Evolutionary conservation across 2,888 invertebrate genomes (phyloP), one percentile per base, ranked within the genome.

Genomic region (Brenthis daphne): DNA sequence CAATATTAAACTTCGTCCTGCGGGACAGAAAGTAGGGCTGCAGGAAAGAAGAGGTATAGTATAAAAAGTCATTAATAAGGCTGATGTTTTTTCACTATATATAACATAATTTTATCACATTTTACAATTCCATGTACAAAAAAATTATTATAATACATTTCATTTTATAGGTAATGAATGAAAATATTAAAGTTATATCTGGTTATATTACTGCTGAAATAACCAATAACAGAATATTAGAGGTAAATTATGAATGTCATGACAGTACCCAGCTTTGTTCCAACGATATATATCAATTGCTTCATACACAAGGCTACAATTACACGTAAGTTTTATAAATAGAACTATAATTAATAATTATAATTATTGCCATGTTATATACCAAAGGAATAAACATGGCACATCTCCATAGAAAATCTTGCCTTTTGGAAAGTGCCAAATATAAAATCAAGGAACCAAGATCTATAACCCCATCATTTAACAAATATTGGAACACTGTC

Each of bases 231-330:
- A 24, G 13, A 48, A n/a, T 29, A 29, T 2, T 60, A 24, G 8
- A 58, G 29, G 11, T 48, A 6, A 6, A 48, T 0, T 24, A n/a
- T 2, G 29, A 60, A 48, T 20, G n/a, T 29, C 11, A 47, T 4
- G 24, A 24, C 4, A 11, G 29, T 11, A 11, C 20, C 29, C 14
- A 60, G 2, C 24, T 60, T 11, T 48, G 24, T 50, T 60, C 58
- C 14, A 29, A 50, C 29, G 58, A 60, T 60, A 60, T 60, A n/a
- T 60, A 60, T 48, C 58, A 50, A 50, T 29, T 60, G 11, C 29
- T 60, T 3, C 58, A 60, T n/a, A 29, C 29, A 48, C 50, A n/a
- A 6, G 48, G 48, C 6, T 60, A 29, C 14, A 60, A 60, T 29
- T 60, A 60, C n/a, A 6, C 58, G 58, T 60, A n/a, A 60, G 58